Evolutionary conservation across 2,888 invertebrate genomes (phyloP), one percentile per base, ranked within the genome.

Genomic region (Tuberolachnus salignus): DNA sequence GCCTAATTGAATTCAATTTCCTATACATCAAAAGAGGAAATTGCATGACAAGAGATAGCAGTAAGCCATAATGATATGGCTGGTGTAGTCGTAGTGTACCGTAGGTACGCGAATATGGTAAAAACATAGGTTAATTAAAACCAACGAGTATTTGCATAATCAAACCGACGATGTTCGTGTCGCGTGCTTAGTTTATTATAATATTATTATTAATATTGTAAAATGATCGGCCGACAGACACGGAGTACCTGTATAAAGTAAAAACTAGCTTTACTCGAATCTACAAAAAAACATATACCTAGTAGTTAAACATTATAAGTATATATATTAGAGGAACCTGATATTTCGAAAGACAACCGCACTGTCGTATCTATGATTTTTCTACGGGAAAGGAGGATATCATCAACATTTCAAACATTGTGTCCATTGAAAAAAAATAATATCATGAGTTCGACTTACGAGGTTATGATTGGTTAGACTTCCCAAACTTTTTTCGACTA

Each of bases 1-100:
- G 26, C 78, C 67, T 69, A 78, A 78, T 67, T 78, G 69, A 78
- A 78, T 67, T 78, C 78, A 78, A 78, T 78, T 78, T 78, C 69
- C 78, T 51, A 34, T 34, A 34, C 6, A 78, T 51, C 51, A 61
- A 61, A 59, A 78, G 67, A 78, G 78, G 69, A 78, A 78, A 78
- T 59, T 61, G 57, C 78, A 59, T 59, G 78, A 78, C 67, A 67
- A 53, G 69, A 67, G 49, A 78, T 55, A 23, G 42, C 23, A 26
- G 21, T 14, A 9, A 19, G 44, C 64, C n/a, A n/a, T n/a, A n/a
- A n/a, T n/a, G n/a, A n/a, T 46, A n/a, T 53, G 19, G n/a, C 14
- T 14, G 16, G 10, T 51, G 21, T 69, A 67, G 10, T 67, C 16
- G 13, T 26, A 63, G 57, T 44, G 46, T 67, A 57, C 67, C 21